Base-by-base conservation (phyloP, 1,140 invertebrate species). In the Arion vulgaris region DNA sequence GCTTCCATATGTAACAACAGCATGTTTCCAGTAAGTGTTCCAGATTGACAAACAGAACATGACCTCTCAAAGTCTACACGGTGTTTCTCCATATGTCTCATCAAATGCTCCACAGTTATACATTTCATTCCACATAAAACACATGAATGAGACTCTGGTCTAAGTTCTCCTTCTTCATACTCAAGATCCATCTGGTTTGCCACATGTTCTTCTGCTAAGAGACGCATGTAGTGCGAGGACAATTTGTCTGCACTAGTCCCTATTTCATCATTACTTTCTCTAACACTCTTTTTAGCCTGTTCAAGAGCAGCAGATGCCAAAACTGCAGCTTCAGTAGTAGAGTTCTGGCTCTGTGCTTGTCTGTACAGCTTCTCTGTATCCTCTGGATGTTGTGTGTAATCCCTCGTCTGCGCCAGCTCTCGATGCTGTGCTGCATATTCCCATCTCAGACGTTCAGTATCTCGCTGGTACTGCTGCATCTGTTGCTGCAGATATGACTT, bases 401-500 rank as follows among this genome's bases (percentile, higher is more conserved):
- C 80, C 69, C 80, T 81, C n/a, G 78, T 38, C 45, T 80, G 78
- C 19, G n/a, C 76, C 57, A 78, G 36, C n/a, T 80, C 78, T 49
- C 78, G 26, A 17, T 79, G 76, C 36, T 80, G 79, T 0, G 80
- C 49, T 17, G 51, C 71, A 74, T 73, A 81, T 34, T 81, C 80
- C 80, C 80, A 81, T 15, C 80, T 62, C 19, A 81, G 71, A 7
- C 80, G 41, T 71, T 81, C 80, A 53, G 80, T 73, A 32, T 81
- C 80, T 45, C 80, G 69, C 62, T 81, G 80, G 71, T 81, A 81
- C 71, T 81, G 80, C 71, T 81, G 80, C 80, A 81, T 73, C 38
- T 81, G 80, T 26, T 81, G 80, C 71, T 81, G 80, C 5, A 81
- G 69, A 49, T 81, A 81, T 19, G 80, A 74, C 45, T 81, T 81